Evolutionary conservation across 2,113 vertebrate genomes (phyloP).

Genomic region (Stegostoma tigrinum): DNA sequence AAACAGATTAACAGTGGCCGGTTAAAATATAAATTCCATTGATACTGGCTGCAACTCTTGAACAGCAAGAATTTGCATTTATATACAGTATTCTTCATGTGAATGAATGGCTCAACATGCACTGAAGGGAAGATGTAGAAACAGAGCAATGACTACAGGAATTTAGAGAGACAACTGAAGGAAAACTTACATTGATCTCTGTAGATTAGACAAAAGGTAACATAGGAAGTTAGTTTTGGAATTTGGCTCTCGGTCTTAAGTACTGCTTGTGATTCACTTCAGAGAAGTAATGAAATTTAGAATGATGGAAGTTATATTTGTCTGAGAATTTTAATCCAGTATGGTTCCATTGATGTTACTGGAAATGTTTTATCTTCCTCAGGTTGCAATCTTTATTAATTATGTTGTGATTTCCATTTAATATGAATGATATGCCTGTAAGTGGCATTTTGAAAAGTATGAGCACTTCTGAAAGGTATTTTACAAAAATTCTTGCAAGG

Average conservation of each 20-base stretch:
- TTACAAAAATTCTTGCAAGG: background rate
- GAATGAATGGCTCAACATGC: background rate
- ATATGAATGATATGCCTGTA: background rate
- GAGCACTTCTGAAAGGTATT: background rate
- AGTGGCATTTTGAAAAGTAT: background rate
- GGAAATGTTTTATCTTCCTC: background rate
- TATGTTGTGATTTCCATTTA: background rate
- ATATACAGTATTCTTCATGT: background rate
- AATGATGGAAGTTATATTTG: background rate
- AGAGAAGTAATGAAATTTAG: background rate
- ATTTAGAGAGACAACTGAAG: background rate
- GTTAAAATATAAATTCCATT: background rate
- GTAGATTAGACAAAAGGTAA: background rate
- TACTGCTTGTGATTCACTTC: background rate
- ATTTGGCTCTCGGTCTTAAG: background rate
- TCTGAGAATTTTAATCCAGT: background rate
- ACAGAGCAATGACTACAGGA: background rate
- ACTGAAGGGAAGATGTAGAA: background rate
- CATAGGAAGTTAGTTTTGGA: background rate
- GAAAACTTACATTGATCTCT: background rate
- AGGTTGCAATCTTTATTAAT: background rate
- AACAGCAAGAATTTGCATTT: background rate
- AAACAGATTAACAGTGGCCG: background rate
- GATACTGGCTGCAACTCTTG: background rate
- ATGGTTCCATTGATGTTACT: background rate